Evolutionary conservation across 2,113 vertebrate species (phyloP), one percentile per base, ranked within the genome.

Genomic region (Upupa epops): DNA sequence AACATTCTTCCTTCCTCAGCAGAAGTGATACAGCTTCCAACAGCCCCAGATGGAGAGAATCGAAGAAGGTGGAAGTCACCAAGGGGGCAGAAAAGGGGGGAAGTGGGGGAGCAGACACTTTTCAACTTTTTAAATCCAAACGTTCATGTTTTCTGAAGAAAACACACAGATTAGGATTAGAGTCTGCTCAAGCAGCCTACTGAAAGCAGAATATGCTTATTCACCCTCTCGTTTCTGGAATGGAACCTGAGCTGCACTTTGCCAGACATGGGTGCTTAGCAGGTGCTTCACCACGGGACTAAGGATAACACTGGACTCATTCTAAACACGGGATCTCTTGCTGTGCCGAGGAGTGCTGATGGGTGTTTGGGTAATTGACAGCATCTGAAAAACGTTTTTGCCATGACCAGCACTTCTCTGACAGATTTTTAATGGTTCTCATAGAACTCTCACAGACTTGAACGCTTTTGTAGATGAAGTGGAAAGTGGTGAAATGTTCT

Each of bases 391-490:
- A 97, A 97, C 94, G 90, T 55, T 96, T 94, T 95, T 97, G 95
- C 97, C 96, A 76, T 85, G 91, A 86, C 96, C 89, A 95, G 94
- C 89, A 66, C 89, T 96, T 95, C 91, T 86, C 86, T 97, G 97
- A 97, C 96, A 96, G 96, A 61, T 97, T 97, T 96, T 97, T 97
- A 97, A 97, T 97, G 96, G 96, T 60, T 93, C 83, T 92, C 58
- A 52, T 60, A 94, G 96, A 97, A 89, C 86, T 73, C 90, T 66
- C 79, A 34, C 93, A 85, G 82, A 78, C 92, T 73, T 89, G 96
- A 94, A 91, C 94, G 70, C 42, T 91, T 95, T 92, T 95, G 92
- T 88, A 94, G 94, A 92, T 95, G 91, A 96, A 95, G 93, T 92
- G 84, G 88, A 95, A 93, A 96, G 84, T 83, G 66, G 55, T 46